Conservation (phyloP, 2,888 invertebrate species). For the Ganaspis brasiliensis region DNA sequence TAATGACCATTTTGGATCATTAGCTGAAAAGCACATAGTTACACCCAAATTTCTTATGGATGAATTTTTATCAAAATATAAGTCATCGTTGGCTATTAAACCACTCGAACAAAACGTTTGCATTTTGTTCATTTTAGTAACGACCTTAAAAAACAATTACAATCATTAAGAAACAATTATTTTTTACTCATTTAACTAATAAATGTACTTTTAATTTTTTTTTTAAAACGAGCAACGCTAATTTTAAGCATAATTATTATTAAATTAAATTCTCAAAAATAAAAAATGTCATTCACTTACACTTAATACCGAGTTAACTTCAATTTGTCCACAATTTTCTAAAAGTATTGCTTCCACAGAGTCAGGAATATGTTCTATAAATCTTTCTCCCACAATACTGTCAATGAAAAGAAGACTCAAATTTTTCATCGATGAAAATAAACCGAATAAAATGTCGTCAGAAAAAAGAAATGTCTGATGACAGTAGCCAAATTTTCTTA, state of each 20-base stretch:
- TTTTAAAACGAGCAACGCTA: too few species aligned
- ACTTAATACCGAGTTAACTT: not conserved
- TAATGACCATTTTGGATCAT: not conserved
- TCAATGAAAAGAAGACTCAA: slow-evolving; percentile 1
- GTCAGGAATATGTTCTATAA: not conserved
- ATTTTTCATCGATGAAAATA: slow-evolving; percentile 8
- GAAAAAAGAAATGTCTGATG: not conserved
- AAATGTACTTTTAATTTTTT: not conserved
- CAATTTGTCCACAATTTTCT: slow-evolving; percentile 12
- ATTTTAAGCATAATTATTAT: too few species aligned
- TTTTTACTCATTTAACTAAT: not conserved
- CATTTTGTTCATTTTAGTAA: not conserved
- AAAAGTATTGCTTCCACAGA: slow-evolving; percentile 21
- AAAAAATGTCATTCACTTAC: not conserved
- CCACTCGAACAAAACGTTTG: slow-evolving; percentile 12
- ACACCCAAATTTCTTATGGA: slow-evolving; percentile 8
- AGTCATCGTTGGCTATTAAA: not conserved
- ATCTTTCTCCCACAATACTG: not conserved
- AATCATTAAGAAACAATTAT: not conserved
- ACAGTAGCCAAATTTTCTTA: slow-evolving; percentile 25
- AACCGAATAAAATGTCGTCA: not conserved
- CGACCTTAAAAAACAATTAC: not conserved
- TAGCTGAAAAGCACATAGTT: not conserved
- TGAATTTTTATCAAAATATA: not conserved
- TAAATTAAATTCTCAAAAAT: not conserved